phyloP scores from a whole-genome alignment of 2,113 vertebrate species.

The Orycteropus afer region DNA sequence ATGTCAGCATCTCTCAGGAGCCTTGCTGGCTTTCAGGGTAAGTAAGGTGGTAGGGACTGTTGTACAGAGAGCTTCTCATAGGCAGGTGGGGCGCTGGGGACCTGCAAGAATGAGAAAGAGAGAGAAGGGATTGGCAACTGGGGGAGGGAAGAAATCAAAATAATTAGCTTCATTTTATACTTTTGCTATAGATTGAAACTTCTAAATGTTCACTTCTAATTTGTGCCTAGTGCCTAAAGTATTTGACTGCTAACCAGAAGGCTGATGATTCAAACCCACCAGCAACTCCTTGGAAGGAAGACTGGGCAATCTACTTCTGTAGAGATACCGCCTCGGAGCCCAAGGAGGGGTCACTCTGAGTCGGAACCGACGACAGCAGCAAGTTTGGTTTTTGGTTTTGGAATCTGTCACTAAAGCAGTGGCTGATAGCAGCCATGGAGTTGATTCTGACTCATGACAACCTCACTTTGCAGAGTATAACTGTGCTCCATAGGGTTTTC shows the following conservation, averaged over 20 bases:
- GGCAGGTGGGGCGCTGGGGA: slow-evolving; percentile 94
- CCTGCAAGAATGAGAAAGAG: slow-evolving; percentile 82
- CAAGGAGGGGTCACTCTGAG: no score
- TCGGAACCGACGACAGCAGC: no score
- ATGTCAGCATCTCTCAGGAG: neutral
- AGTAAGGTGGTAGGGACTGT: slow-evolving; percentile 92
- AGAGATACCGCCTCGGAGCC: no score
- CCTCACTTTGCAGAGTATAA: neutral
- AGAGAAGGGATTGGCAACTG: neutral
- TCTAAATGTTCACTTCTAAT: neutral
- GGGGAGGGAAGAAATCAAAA: neutral
- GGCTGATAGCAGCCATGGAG: neutral
- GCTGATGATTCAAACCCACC: no score
- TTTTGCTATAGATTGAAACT: neutral
- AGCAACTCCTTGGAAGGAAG: no score
- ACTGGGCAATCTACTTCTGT: no score
- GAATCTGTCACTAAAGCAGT: no score
- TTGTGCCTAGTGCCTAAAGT: neutral
- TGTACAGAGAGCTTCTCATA: slow-evolving; percentile 93
- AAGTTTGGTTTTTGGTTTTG: no score
- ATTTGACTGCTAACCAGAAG: no score
- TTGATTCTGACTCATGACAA: neutral
- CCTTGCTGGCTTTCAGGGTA: slow-evolving; percentile 85
- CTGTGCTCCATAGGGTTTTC: neutral
- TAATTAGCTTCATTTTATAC: neutral